Percentiles rank a stretch among this genome's conserved stretches.
phyloP scores from a whole-genome alignment of 2,113 vertebrate species.

The Chionis minor region DNA sequence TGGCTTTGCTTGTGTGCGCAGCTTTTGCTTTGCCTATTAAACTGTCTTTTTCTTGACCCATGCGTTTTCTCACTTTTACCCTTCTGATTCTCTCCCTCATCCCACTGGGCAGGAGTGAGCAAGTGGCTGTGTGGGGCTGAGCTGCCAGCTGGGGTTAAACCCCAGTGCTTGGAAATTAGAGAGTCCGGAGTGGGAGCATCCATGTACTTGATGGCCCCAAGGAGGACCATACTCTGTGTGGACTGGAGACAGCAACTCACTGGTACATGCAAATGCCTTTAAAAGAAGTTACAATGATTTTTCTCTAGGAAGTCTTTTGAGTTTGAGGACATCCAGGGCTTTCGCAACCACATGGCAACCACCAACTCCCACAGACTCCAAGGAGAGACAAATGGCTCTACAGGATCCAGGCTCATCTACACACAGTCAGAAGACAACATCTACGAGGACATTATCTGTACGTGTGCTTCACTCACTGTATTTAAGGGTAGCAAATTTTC shows the following conservation, averaged over 20 bases:
- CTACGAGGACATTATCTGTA: slow-evolving; percentile 96
- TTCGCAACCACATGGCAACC: slow-evolving; percentile 66
- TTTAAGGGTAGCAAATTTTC: background rate
- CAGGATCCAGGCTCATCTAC: slow-evolving; percentile 78
- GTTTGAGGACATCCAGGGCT: slow-evolving; percentile 91
- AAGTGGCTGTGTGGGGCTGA: background rate
- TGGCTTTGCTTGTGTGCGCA: background rate
- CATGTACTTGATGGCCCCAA: background rate
- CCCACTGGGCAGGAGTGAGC: accelerated
- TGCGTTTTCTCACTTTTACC: accelerated
- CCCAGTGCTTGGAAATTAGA: background rate
- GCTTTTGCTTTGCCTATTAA: background rate
- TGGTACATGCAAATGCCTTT: background rate
- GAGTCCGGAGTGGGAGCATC: background rate
- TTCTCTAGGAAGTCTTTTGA: slow-evolving; percentile 95
- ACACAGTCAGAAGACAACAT: slow-evolving; percentile 94
- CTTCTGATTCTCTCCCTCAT: background rate
- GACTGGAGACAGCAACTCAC: background rate
- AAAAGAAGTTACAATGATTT: slow-evolving; percentile 26
- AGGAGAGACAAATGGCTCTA: slow-evolving; percentile 64
- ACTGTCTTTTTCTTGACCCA: background rate
- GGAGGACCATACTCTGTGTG: background rate
- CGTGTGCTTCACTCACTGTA: slow-evolving; percentile 41
- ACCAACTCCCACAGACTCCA: slow-evolving; percentile 63
- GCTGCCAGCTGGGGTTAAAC: background rate